Percentiles rank a stretch among this genome's conserved stretches.
Conservation (phyloP, 2,797 vertebrate species). For the Argyrosomus regius region DNA sequence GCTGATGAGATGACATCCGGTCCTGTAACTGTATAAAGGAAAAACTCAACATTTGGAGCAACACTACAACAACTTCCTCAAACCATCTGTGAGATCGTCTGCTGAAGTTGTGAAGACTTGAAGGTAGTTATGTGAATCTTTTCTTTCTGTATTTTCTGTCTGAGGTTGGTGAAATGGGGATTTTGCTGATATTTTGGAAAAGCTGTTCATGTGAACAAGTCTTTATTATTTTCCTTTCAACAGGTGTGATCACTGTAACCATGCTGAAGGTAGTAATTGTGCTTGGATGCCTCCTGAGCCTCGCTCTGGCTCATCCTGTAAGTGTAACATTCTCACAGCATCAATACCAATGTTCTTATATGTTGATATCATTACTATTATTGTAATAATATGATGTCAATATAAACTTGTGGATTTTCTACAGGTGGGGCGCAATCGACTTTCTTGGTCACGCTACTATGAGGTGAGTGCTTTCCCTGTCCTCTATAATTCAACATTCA, state of each 20-base stretch:
- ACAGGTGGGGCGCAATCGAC: constrained; percentile 2
- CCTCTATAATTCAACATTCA: background rate
- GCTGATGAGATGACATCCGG: background rate
- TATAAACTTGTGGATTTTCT: background rate
- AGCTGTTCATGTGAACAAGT: too few relatives aligned
- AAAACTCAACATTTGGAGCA: background rate
- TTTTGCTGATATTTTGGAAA: background rate
- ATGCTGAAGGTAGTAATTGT: constrained; percentile 44
- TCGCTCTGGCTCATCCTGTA: constrained; percentile 48
- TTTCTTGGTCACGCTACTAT: constrained; percentile 16
- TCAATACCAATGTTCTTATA: background rate
- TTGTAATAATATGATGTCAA: background rate
- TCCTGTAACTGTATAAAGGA: constrained; percentile 41
- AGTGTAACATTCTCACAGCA: constrained; percentile 15
- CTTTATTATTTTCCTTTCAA: background rate
- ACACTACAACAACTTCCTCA: constrained; percentile 1
- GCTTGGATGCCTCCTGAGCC: constrained; percentile 48
- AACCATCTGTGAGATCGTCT: background rate
- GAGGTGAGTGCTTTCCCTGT: constrained; percentile 1
- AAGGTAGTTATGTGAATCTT: background rate
- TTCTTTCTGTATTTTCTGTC: background rate
- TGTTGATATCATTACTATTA: background rate
- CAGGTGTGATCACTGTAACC: constrained; percentile 22
- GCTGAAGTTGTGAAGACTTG: background rate
- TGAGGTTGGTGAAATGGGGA: background rate